Evolutionary conservation across 2,888 invertebrate genomes (phyloP).

Genomic region (Cosmia trapezina): DNA sequence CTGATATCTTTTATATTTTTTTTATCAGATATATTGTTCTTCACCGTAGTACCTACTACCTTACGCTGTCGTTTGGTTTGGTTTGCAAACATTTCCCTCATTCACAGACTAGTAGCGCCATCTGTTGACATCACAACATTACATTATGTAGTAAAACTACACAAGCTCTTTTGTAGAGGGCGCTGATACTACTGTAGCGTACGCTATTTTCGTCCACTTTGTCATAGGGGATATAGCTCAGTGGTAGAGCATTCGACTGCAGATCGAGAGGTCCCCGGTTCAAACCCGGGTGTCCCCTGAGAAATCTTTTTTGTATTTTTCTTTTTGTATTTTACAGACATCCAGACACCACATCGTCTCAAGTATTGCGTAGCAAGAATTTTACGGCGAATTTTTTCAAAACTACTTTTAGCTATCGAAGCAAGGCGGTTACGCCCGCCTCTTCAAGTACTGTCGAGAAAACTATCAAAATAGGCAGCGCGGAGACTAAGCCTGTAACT

Average conservation of each 20-base stretch:
- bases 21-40: constrained; percentile 3
- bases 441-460: constrained; percentile 75
- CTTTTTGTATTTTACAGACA: constrained; percentile 71
- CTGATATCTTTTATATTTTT: not conserved
- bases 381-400: constrained; percentile 87
- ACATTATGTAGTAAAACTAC: constrained; percentile 44
- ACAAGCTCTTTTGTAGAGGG: constrained; percentile 63
- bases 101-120: constrained; percentile 72
- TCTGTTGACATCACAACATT: constrained; percentile 66
- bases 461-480: constrained; percentile 88
- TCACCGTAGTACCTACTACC: constrained; percentile 19
- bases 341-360: constrained; percentile 65
- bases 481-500: constrained; percentile 88
- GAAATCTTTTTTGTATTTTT: constrained; percentile 34
- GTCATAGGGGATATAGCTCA: constrained; percentile 87
- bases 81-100: constrained; percentile 11
- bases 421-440: constrained; percentile 84
- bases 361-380: constrained; percentile 71
- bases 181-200: constrained; percentile 53
- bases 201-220: constrained; percentile 61
- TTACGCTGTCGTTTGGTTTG: constrained; percentile 21
- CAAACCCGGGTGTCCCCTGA: constrained; percentile 90
- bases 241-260: constrained; percentile 90
- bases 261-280: constrained; percentile 90
- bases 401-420: constrained; percentile 87